These are phyloP conservation scores for Podocnemis expansa DNA, from an alignment of 2,113 vertebrate genomes.

Conservation along the genomic window DNA sequence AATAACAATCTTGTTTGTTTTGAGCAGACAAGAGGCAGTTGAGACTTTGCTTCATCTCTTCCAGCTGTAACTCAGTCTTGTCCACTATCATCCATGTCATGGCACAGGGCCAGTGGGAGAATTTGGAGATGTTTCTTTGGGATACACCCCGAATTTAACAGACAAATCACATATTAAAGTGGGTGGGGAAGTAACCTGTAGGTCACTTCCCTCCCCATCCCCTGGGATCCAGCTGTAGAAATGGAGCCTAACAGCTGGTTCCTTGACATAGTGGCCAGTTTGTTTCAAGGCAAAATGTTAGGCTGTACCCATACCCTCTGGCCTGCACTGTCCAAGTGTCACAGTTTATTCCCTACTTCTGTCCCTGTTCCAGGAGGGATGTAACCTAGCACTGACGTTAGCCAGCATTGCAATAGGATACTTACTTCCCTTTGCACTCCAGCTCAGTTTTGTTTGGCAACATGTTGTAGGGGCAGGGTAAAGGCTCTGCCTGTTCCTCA, in stretches of 20 bases:
- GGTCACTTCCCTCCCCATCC: no score
- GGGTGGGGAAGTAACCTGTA: no score
- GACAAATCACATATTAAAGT: background rate
- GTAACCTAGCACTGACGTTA: background rate
- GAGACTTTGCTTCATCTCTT: background rate
- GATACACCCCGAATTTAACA: background rate
- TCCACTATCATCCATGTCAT: background rate
- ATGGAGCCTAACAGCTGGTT: background rate
- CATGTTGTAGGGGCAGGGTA: background rate
- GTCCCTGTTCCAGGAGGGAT: background rate
- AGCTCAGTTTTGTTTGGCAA: background rate
- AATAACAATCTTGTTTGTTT: rapidly evolving
- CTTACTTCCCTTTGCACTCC: background rate
- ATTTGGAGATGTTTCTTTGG: background rate
- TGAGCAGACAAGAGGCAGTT: background rate
- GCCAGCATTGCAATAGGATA: background rate
- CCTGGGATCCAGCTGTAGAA: background rate
- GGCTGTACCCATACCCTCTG: background rate
- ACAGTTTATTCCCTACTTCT: background rate
- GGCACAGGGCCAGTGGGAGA: background rate
- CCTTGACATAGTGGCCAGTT: background rate
- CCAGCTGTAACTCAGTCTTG: background rate
- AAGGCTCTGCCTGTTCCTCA: background rate
- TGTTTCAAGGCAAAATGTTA: background rate
- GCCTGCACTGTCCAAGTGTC: background rate